Evolutionary conservation across 2,113 vertebrate genomes (phyloP).

Genomic region (Echinops telfairi): DNA sequence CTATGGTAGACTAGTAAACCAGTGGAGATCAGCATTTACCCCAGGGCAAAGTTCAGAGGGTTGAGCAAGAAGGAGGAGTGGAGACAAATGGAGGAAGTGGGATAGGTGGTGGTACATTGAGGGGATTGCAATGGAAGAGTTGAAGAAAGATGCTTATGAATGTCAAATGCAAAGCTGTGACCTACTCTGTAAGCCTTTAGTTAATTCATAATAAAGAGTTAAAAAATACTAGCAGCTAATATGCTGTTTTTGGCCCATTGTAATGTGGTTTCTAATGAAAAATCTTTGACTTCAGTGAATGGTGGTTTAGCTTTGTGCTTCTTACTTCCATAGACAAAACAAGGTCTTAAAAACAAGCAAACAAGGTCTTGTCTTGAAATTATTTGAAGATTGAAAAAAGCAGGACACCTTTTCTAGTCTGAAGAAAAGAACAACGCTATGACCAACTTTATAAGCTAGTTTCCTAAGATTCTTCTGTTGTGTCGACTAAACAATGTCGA

Average conservation of each 20-base stretch:
- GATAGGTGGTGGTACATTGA: too few relatives aligned
- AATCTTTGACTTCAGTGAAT: not conserved
- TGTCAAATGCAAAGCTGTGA: too few relatives aligned
- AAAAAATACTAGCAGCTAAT: not conserved
- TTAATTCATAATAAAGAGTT: too few relatives aligned
- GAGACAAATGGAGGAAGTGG: too few relatives aligned
- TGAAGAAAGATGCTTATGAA: too few relatives aligned
- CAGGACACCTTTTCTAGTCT: not conserved
- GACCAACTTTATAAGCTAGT: not conserved
- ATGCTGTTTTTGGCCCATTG: not conserved
- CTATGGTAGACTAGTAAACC: too few relatives aligned
- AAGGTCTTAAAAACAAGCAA: not conserved
- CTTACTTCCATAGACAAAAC: not conserved
- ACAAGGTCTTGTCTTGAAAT: not conserved
- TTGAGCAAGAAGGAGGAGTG: too few relatives aligned
- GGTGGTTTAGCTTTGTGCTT: not conserved
- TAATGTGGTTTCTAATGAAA: not conserved
- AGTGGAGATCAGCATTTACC: too few relatives aligned
- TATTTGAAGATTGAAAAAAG: conserved; percentile 16
- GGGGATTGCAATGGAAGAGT: too few relatives aligned
- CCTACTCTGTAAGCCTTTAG: too few relatives aligned
- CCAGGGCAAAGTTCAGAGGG: too few relatives aligned
- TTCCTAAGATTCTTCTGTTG: conserved; percentile 16
- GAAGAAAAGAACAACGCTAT: conserved; percentile 5
- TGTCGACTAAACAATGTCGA: not conserved